Evolutionary conservation across 2,113 vertebrate species (phyloP).

Genomic region (Perccottus glenii): DNA sequence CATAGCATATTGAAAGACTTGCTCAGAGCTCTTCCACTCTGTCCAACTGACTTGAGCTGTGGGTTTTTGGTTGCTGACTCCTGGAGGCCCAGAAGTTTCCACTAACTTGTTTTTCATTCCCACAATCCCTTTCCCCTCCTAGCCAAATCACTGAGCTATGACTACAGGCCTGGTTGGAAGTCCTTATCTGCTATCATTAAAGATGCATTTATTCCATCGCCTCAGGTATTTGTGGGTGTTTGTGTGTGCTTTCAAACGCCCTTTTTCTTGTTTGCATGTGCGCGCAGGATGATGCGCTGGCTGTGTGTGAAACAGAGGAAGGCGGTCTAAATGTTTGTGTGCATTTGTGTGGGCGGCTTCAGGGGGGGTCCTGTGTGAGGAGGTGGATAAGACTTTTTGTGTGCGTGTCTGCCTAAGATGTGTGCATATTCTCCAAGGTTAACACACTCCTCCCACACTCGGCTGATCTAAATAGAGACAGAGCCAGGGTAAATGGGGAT

Average conservation of each 20-base stretch:
- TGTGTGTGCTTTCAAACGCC: constrained; percentile 59
- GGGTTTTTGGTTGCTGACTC: constrained; percentile 71
- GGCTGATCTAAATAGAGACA: constrained; percentile 78
- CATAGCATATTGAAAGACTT: constrained; percentile 60
- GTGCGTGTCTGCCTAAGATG: constrained; percentile 64
- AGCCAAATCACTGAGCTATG: constrained; percentile 80
- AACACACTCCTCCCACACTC: constrained; percentile 76
- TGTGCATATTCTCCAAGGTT: constrained; percentile 76
- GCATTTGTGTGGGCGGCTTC: constrained; percentile 63
- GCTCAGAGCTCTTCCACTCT: constrained; percentile 62
- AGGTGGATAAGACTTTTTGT: constrained; percentile 66
- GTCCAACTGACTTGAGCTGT: constrained; percentile 70
- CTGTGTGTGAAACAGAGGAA: constrained; percentile 65
- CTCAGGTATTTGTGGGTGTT: constrained; percentile 72
- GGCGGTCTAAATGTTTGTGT: constrained; percentile 69
- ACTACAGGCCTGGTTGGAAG: constrained; percentile 79
- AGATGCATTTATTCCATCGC: constrained; percentile 80
- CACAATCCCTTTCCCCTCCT: constrained; percentile 70
- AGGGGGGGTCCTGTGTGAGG: constrained; percentile 61
- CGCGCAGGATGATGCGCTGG: constrained; percentile 55
- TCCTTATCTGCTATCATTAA: constrained; percentile 81
- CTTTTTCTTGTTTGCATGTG: constrained; percentile 66
- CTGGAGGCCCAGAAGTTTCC: constrained; percentile 76
- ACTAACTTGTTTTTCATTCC: constrained; percentile 77
- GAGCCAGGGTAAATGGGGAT: constrained; percentile 80